phyloP scores from a whole-genome alignment of 2,888 invertebrate species.

The Rhabditoides inermis region DNA sequence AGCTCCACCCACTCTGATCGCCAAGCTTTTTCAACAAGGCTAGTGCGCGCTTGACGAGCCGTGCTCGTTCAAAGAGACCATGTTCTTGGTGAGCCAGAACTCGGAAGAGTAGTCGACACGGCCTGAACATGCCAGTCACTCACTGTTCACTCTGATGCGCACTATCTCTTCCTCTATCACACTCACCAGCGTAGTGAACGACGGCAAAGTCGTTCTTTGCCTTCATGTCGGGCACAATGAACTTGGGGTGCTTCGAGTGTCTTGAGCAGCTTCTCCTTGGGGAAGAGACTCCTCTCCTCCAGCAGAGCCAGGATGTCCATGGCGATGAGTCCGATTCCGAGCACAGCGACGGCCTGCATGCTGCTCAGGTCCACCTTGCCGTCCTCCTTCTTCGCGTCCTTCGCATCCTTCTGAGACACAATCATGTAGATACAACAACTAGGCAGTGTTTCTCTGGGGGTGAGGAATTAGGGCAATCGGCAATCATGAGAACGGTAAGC shows the following conservation, averaged over 20 bases:
- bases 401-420: conserved; percentile 13
- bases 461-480: too few species aligned
- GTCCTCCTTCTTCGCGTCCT: conserved; percentile 52
- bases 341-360: conserved; percentile 87
- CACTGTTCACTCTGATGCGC: too few species aligned
- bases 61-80: conserved; percentile 99
- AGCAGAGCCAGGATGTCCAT: conserved; percentile 97
- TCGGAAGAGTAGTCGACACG: conserved; percentile 80
- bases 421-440: background rate
- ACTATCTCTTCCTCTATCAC: too few species aligned
- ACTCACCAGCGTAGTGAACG: conserved; percentile 28
- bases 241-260: conserved; percentile 94
- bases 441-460: too few species aligned
- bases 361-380: conserved; percentile 52
- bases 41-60: too few species aligned
- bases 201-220: conserved; percentile 76
- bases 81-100: conserved; percentile 99
- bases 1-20: too few species aligned
- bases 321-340: conserved; percentile 92
- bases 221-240: conserved; percentile 65
- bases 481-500: too few species aligned
- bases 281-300: conserved; percentile 99
- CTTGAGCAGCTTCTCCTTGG: conserved; percentile 89
- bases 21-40: too few species aligned
- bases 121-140: conserved; percentile 66